These are phyloP conservation scores for Pongo pygmaeus DNA, from an alignment of 2,113 vertebrate species.

Conservation along the genomic window DNA sequence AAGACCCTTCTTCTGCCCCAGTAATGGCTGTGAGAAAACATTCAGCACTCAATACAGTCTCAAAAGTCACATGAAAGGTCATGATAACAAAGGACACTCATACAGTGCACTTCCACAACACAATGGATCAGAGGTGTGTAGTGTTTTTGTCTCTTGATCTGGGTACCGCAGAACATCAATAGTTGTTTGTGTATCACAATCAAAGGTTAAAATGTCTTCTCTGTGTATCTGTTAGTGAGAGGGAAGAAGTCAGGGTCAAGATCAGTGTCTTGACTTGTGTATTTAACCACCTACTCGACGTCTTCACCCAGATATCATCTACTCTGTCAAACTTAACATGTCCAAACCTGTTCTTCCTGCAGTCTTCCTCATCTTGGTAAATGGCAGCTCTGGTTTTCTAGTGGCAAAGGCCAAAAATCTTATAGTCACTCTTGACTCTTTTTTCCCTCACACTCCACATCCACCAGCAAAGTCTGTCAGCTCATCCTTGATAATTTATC, in stretches of 20 bases:
- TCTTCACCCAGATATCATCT: neutral
- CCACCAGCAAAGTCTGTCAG: neutral
- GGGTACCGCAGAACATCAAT: neutral
- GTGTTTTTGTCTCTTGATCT: conserved; percentile 5
- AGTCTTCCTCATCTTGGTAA: neutral
- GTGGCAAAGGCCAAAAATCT: neutral
- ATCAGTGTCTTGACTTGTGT: neutral
- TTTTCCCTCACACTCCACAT: neutral
- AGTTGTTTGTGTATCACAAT: neutral
- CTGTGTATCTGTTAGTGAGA: neutral
- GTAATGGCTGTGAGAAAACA: conserved; percentile 96
- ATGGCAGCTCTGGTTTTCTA: neutral
- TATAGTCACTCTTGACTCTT: neutral
- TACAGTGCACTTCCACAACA: conserved; percentile 89
- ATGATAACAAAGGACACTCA: conserved; percentile 91
- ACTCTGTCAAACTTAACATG: neutral
- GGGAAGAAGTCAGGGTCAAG: neutral
- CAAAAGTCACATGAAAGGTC: conserved; percentile 98
- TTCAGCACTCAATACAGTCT: conserved; percentile 98
- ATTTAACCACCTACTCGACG: neutral
- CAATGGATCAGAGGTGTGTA: conserved; percentile 92
- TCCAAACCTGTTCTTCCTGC: neutral
- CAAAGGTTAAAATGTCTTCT: conserved; percentile 39
- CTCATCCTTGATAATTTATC: neutral
- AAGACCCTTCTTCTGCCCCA: conserved; percentile 97